phyloP scores from a whole-genome alignment of 2,113 vertebrate species.

The Carassius gibelio region DNA sequence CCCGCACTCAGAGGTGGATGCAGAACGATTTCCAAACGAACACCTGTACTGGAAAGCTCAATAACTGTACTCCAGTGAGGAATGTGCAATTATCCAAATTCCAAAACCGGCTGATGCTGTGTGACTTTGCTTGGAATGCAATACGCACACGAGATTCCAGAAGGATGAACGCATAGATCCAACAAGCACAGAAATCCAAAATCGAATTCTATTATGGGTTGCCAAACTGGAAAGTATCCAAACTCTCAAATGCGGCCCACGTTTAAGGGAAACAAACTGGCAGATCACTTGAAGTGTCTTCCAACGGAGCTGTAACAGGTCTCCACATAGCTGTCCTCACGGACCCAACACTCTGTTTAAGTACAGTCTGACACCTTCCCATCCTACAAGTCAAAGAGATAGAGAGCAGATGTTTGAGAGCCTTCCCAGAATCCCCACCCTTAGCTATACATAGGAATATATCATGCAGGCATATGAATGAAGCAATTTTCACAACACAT shows the following conservation, averaged over 20 bases:
- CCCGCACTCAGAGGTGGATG: constrained; percentile 31
- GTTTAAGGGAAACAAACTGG: constrained; percentile 67
- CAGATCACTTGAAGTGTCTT: constrained; percentile 62
- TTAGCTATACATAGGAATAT: constrained; percentile 15
- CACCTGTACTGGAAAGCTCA: constrained; percentile 3
- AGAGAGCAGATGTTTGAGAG: constrained; percentile 62
- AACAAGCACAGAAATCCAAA: constrained; percentile 62
- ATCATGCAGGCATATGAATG: constrained; percentile 24
- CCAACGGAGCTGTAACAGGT: constrained; percentile 54
- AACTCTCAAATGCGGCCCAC: constrained; percentile 55
- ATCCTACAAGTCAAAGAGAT: constrained; percentile 67
- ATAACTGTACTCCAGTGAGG: constrained; percentile 27
- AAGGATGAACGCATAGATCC: constrained; percentile 62
- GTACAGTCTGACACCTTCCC: constrained; percentile 61
- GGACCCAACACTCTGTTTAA: constrained; percentile 66
- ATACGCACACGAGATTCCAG: constrained; percentile 57
- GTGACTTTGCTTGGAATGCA: constrained; percentile 20
- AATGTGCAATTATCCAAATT: background rate
- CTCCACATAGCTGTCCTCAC: constrained; percentile 40
- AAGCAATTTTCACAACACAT: constrained; percentile 15
- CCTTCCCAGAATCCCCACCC: constrained; percentile 1
- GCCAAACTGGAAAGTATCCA: constrained; percentile 44
- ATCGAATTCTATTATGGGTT: constrained; percentile 56
- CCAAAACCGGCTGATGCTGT: constrained; percentile 2
- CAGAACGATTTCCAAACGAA: constrained; percentile 48